Conservation (phyloP, 2,888 invertebrate species). For the Diarsia dahlii region DNA sequence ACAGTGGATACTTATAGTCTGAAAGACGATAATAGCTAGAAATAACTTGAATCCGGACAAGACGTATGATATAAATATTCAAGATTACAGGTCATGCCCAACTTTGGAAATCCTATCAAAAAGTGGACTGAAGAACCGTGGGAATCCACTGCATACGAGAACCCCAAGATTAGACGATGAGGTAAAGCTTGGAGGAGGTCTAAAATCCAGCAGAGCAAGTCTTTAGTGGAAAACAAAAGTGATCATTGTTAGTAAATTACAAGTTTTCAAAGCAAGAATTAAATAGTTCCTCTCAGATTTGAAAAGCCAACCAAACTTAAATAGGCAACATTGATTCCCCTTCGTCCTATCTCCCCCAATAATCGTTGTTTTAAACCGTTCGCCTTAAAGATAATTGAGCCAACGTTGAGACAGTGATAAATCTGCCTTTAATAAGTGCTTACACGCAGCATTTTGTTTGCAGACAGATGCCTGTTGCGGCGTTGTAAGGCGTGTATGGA, state of each 20-base stretch:
- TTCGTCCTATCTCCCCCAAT: constrained; percentile 35
- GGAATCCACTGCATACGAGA: not conserved
- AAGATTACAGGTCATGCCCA: too few relatives aligned
- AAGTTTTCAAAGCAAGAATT: not conserved
- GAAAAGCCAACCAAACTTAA: not conserved
- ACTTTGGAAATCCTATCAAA: not conserved
- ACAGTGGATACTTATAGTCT: not conserved
- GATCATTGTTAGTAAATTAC: not conserved
- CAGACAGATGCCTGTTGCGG: constrained; percentile 49
- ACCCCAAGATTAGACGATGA: not conserved
- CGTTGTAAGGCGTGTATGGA: constrained; percentile 45
- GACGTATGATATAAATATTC: too few relatives aligned
- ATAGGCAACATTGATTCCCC: constrained; percentile 14
- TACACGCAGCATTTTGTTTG: constrained; percentile 67
- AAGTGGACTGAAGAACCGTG: not conserved
- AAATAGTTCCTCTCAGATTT: not conserved
- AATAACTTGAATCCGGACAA: too few relatives aligned
- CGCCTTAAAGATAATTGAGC: constrained; percentile 67
- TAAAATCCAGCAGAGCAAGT: not conserved
- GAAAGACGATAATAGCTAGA: not conserved
- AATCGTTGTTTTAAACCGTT: constrained; percentile 48
- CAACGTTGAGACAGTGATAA: constrained; percentile 72
- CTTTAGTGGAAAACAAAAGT: not conserved
- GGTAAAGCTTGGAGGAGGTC: too few relatives aligned
- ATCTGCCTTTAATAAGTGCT: constrained; percentile 74